Percentiles rank a stretch among this genome's conserved stretches.
phyloP scores from a whole-genome alignment of 1,140 invertebrate species.

The Hylaeus anthracinus region DNA sequence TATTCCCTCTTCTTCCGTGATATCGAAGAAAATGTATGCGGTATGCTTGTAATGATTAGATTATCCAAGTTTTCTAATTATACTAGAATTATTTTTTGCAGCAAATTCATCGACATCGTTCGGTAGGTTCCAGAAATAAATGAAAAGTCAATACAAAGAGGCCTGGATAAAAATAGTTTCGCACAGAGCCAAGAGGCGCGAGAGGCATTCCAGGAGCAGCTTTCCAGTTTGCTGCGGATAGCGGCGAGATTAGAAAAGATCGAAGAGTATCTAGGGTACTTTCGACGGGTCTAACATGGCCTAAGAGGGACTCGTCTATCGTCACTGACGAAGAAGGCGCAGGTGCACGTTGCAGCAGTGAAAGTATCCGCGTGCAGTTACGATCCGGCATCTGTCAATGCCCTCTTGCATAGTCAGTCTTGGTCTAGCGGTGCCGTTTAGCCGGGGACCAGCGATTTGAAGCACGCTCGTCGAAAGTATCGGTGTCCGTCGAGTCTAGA shows the following conservation, averaged over 20 bases:
- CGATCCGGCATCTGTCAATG: constrained; percentile 75
- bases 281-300: constrained; percentile 35
- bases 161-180: neutral
- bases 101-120: no score
- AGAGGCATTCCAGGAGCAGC: neutral
- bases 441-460: constrained; percentile 37
- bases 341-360: constrained; percentile 70
- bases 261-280: constrained; percentile 26
- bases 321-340: constrained; percentile 57
- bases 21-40: no score
- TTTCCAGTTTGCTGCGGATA: constrained; percentile 4
- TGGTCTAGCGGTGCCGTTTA: constrained; percentile 61
- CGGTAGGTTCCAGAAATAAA: neutral
- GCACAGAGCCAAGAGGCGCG: neutral
- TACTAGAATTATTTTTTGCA: no score
- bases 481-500: neutral
- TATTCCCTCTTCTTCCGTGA: no score
- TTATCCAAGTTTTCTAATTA: no score
- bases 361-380: constrained; percentile 73
- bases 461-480: constrained; percentile 23
- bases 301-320: constrained; percentile 47
- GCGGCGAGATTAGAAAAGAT: constrained; percentile 8
- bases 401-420: constrained; percentile 65
- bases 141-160: neutral
- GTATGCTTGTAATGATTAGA: no score